Conservation (phyloP, 23 tunicate genomes). For the Halocynthia aurantium region DNA sequence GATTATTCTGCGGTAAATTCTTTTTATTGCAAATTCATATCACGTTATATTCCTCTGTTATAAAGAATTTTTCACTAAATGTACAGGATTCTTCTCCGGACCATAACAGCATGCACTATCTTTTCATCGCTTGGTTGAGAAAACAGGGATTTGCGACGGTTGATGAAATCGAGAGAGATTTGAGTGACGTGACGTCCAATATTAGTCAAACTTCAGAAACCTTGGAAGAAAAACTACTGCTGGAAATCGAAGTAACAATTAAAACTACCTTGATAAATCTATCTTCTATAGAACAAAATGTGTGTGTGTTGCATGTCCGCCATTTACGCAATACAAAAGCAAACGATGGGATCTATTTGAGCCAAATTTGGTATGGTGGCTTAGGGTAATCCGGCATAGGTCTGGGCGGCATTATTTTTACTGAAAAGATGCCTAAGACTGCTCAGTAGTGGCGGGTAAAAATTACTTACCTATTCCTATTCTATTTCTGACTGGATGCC, state of each 20-base stretch:
- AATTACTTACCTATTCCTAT: too few relatives aligned
- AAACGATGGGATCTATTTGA: too few relatives aligned
- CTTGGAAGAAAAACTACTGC: conserved; percentile 2
- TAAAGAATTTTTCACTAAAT: not conserved
- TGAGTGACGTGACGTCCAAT: not conserved
- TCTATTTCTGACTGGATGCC: too few relatives aligned
- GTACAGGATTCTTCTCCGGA: conserved; percentile 9
- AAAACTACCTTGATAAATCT: too few relatives aligned
- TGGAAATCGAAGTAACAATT: not conserved
- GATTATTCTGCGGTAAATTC: not conserved
- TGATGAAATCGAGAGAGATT: conserved; percentile 6
- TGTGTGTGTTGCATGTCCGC: too few relatives aligned
- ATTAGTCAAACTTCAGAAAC: not conserved
- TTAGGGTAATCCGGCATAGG: too few relatives aligned
- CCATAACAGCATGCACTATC: not conserved
- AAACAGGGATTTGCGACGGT: conserved; percentile 39
- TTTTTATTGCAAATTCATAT: not conserved
- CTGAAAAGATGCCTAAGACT: too few relatives aligned
- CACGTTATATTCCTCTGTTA: not conserved
- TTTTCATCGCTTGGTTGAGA: conserved; percentile 46
- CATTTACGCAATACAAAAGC: too few relatives aligned
- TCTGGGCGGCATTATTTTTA: too few relatives aligned
- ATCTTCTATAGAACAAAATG: too few relatives aligned
- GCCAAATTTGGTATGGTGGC: too few relatives aligned
- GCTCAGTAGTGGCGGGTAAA: too few relatives aligned